Evolutionary conservation across 2,797 vertebrate species (phyloP), one percentile per base, ranked within the genome.

Genomic region (Hafferia zeledoni): DNA sequence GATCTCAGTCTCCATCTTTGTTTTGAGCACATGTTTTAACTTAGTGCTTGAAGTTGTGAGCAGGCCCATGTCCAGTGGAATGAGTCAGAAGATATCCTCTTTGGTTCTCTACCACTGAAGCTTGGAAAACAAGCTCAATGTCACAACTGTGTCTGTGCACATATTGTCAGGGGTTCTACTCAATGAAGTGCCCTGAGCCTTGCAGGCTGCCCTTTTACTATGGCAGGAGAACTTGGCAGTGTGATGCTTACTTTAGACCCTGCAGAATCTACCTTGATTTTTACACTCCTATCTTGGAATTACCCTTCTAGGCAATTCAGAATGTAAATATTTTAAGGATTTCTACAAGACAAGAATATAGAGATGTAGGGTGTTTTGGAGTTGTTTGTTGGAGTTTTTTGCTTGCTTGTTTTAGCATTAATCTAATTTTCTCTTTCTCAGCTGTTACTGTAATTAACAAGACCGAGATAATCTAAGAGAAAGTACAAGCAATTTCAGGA

Each of bases 141-240:
- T 52, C n/a, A 72, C n/a, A 52, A 18, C 24, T 1, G 1, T 13
- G 17, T n/a, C 5, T 0, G n/a, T 28, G 37, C 49, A 63, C 22
- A 16, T 27, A 77, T 16, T 63, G 59, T 64, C 14, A 41, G 30
- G 1, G 4, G 24, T 78, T 63, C 43, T 17, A 47, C 31, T 27
- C 33, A 10, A n/a, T 5, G n/a, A 5, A 5, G 15, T 22, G 52
- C 30, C 28, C 76, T n/a, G 17, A 56, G 30, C 18, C 49, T n/a
- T 76, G 27, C 43, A 49, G 31, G 43, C 18, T 61, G 70, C 18
- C 17, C 27, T 69, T 49, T n/a, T 43, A 35, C 43, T 28, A 28
- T 1, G 5, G 37, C n/a, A 56, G 37, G 13, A 80, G 9, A 76
- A 75, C 43, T 47, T 49, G 56, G 43, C 27, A 69, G 20, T 63